Conservation (phyloP, 2,113 vertebrate species). For the Crotalus viridis region DNA sequence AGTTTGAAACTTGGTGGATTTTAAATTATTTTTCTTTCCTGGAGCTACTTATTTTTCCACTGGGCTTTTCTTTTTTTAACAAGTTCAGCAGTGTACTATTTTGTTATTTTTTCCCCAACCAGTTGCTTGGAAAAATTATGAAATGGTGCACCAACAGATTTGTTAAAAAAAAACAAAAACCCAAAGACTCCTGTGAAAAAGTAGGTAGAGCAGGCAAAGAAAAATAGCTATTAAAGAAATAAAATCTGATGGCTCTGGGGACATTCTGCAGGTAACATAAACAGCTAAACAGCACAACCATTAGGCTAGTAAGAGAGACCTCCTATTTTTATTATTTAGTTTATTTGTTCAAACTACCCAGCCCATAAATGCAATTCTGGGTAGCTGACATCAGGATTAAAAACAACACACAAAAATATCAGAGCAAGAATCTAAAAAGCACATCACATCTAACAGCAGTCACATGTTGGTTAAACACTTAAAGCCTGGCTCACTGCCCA, state of each 20-base stretch:
- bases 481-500: not conserved
- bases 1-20: not conserved
- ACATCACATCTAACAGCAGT: not conserved
- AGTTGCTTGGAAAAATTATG: not conserved
- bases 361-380: not conserved
- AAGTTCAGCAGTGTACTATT: not conserved
- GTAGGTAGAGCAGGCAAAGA: not conserved
- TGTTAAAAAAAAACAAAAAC: not conserved
- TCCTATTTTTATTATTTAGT: not conserved
- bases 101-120: not conserved
- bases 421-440: not conserved
- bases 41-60: not conserved
- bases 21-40: not conserved
- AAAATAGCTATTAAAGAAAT: not conserved
- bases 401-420: not conserved
- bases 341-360: not conserved
- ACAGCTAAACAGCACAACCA: not conserved
- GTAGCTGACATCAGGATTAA: not conserved
- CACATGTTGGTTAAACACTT: not conserved
- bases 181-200: not conserved
- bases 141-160: not conserved
- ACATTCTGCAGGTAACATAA: not conserved
- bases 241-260: not conserved
- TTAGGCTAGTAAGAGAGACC: not conserved
- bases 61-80: not conserved